Evolutionary conservation across 2,113 vertebrate genomes (phyloP), one percentile per base, ranked within the genome.

Genomic region (Crypturellus undulatus): DNA sequence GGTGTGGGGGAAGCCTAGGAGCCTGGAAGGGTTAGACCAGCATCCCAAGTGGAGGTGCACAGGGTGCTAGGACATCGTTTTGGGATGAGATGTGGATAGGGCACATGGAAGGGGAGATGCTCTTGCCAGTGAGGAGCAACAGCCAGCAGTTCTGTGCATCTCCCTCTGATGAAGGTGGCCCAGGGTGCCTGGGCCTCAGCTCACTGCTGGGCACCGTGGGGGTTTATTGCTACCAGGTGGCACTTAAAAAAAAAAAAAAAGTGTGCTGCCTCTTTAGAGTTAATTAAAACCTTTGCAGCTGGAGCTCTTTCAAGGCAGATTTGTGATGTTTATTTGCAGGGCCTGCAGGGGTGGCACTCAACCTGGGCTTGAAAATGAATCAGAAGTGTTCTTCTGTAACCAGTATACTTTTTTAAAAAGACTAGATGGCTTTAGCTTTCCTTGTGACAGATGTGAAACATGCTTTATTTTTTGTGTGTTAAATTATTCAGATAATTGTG

Each of bases 371-470:
- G 21, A 77, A 51, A 3, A 0, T 90, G 81, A 94, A 79, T 87
- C 40, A 79, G 34, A 86, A 84, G 60, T 43, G 28, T 81, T 95
- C 63, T 71, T n/a, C 60, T 92, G 34, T 93, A 90, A 90, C 87
- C 79, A 72, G 90, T 87, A 45, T 28, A 86, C 56, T 93, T 93
- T 17, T 90, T 90, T 68, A 84, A 96, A 65, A 76, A 75, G 79
- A 76, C 19, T 79, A 51, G 40, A 84, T 86, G 87, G 34, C 51
- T 95, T 95, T 94, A 49, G 85, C 47, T 79, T 78, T 87, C 84
- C 85, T 40, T 62, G 68, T 95, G 93, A 85, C 88, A 95, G 86
- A 87, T 92, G 79, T 92, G 94, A 95, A 94, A 79, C 80, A 60
- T 59, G 58, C 83, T 95, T 93, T 89, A 91, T 92, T 94, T 95